Evolutionary conservation across 2,888 invertebrate species (phyloP), one percentile per base, ranked within the genome.

Genomic region (Acutogordius australiensis): DNA sequence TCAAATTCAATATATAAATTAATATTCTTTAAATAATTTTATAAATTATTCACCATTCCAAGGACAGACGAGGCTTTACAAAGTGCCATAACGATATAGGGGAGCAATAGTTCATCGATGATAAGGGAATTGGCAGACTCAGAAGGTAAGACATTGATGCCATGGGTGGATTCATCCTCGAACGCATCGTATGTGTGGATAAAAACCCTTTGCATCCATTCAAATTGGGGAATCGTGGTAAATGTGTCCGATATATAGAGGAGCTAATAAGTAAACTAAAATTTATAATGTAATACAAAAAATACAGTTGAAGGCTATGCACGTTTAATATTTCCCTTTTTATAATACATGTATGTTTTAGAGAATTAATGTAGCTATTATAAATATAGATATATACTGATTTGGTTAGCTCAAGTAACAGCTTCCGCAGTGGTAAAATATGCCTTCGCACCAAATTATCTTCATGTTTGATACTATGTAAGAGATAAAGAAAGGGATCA

Each of bases 141-240:
- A n/a, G n/a, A n/a, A n/a, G n/a, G n/a, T n/a, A n/a, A n/a, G n/a
- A n/a, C n/a, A 51, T 51, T 51, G 4, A n/a, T 23, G 4, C 18
- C 51, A 4, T 8, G n/a, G 8, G 8, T 26, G 8, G 18, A 8
- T 51, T 51, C 51, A 23, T 51, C 8, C 26, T 51, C 51, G 23
- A 51, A 51, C 51, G 51, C 8, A 51, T 51, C 51, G 23, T 51
- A 51, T 26, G 23, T n/a, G 8, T 51, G n/a, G 23, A 13, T n/a
- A 51, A 51, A 51, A 13, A 51, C 4, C 26, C 23, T 51, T 51
- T 51, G 51, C 51, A 51, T 51, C 51, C 51, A 51, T 4, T 51
- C n/a, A 23, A 51, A 51, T 4, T 51, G 51, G 8, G 8, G 18
- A 13, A 51, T 8, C 8, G 18, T 51, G 23, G 18, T n/a, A 51